These are phyloP conservation scores for Lycopodina hypogea DNA, from an alignment of 37 sponge, comb jelly and placozoan genomes.

Conservation along the genomic window DNA sequence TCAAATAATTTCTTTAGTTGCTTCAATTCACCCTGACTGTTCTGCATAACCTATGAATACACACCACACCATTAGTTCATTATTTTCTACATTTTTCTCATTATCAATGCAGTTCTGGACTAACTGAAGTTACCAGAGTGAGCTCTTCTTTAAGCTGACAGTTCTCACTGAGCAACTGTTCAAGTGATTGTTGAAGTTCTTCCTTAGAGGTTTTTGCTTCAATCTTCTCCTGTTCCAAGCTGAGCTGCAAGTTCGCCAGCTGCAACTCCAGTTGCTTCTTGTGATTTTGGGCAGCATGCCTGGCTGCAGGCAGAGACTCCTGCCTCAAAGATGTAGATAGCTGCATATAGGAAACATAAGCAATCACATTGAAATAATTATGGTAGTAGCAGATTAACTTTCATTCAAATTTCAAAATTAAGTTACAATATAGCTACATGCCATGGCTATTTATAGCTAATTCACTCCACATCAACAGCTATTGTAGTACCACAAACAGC, in stretches of 20 bases:
- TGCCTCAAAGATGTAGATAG: slow-evolving; percentile 4
- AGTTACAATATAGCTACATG: too few species aligned
- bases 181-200: not conserved
- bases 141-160: not conserved
- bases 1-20: slow-evolving; percentile 12
- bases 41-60: too few species aligned
- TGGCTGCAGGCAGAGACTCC: not conserved
- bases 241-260: not conserved
- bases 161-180: slow-evolving; percentile 12
- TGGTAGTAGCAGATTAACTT: too few species aligned
- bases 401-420: too few species aligned
- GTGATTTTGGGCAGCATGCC: slow-evolving; percentile 6
- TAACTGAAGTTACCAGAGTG: slow-evolving; percentile 10
- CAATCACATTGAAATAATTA: too few species aligned
- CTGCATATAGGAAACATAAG: too few species aligned
- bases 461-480: too few species aligned
- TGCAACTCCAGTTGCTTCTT: slow-evolving; percentile 18
- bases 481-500: too few species aligned
- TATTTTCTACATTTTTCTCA: too few species aligned
- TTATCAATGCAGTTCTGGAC: too few species aligned
- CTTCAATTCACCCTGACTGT: not conserved
- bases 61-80: too few species aligned
- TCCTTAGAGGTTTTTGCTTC: not conserved
- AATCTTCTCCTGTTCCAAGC: slow-evolving; percentile 2
- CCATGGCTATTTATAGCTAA: not conserved